Evolutionary conservation across 2,797 vertebrate genomes (phyloP).

Genomic region (Nothura maculosa): DNA sequence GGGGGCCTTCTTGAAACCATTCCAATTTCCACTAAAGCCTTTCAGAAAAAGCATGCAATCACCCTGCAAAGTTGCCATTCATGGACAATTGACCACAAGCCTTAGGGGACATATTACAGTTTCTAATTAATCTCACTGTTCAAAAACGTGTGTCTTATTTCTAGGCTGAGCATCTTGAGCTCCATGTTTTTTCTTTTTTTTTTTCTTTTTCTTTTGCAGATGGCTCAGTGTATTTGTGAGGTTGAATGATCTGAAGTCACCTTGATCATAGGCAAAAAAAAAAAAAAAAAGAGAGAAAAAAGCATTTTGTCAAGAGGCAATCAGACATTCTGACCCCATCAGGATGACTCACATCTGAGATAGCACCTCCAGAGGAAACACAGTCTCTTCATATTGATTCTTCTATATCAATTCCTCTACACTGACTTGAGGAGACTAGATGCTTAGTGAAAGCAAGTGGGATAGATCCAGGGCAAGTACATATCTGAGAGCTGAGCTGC

Average conservation of each 20-base stretch:
- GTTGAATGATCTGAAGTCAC: neutral
- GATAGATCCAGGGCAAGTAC: neutral
- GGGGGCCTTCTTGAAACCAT: neutral
- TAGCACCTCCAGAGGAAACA: neutral
- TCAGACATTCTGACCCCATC: neutral
- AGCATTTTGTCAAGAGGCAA: neutral
- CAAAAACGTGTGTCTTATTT: neutral
- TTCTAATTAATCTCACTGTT: slow-evolving; percentile 50
- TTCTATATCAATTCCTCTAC: neutral
- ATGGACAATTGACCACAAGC: slow-evolving; percentile 49
- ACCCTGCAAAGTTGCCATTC: neutral
- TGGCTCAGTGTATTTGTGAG: neutral
- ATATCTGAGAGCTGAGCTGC: neutral
- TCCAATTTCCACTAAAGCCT: neutral
- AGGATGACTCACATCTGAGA: slow-evolving; percentile 36
- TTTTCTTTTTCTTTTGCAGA: neutral
- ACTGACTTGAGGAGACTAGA: neutral
- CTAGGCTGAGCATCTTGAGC: neutral
- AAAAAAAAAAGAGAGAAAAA: neutral
- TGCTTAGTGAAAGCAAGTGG: neutral
- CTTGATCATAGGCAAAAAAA: neutral
- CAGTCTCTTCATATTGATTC: neutral
- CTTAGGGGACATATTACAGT: neutral
- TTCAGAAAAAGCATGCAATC: neutral
- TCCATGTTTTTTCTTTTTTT: neutral